A percentile compares a stretch with the other conserved stretches of the same genome.
Conservation (phyloP, 2,797 vertebrate species). For the Malacoraja senta region DNA sequence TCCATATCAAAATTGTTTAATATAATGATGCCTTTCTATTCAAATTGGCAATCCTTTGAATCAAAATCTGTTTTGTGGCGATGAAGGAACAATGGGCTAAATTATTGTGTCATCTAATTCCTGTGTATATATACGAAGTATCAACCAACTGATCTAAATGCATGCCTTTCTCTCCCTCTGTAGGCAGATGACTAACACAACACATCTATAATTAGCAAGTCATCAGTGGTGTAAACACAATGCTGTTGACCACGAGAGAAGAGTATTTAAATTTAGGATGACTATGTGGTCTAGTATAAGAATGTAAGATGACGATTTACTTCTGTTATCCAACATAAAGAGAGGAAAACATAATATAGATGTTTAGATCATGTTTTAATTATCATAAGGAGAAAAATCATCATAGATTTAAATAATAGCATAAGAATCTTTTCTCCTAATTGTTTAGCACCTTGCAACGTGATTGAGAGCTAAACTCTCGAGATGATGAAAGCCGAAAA, state of each 20-base stretch:
- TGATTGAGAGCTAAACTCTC: neutral
- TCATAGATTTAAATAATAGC: neutral
- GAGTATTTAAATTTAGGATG: neutral
- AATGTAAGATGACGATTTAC: neutral
- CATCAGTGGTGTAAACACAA: neutral
- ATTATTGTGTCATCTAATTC: neutral
- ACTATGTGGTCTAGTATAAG: neutral
- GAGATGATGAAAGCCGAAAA: neutral
- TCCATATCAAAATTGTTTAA: neutral
- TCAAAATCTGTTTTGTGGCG: neutral
- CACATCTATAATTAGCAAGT: slow-evolving; percentile 18
- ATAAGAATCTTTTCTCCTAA: neutral
- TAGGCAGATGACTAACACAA: slow-evolving; percentile 24
- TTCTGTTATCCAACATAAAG: neutral
- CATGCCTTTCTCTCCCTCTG: slow-evolving; percentile 24
- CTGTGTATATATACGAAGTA: neutral
- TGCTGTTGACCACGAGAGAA: neutral
- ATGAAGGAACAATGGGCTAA: neutral
- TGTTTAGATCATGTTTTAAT: neutral
- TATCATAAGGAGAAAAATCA: neutral
- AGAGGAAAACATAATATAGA: neutral
- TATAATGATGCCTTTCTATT: neutral
- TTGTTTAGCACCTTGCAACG: neutral
- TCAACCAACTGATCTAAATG: neutral
- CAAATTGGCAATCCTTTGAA: neutral